Evolutionary conservation across 1,140 invertebrate genomes (phyloP).

Genomic region (Zaprionus capensis): DNA sequence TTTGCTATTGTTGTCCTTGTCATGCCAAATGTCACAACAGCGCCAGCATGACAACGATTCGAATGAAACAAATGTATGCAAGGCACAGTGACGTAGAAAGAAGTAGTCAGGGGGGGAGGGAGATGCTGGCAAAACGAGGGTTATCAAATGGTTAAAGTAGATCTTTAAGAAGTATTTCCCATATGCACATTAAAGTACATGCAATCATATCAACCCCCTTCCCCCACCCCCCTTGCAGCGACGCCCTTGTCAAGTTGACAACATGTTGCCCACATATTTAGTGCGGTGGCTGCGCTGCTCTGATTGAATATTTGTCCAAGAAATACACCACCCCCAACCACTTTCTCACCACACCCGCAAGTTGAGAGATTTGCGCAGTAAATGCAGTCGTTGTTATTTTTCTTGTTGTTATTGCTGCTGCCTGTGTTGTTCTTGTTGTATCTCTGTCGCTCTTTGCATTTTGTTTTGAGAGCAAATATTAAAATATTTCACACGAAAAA

Average conservation of each 20-base stretch:
- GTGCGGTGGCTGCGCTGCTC: constrained; percentile 31
- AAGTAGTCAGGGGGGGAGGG: background rate
- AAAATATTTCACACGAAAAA: constrained; percentile 70
- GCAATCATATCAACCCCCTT: background rate
- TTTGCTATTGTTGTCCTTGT: constrained; percentile 61
- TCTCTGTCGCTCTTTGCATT: constrained; percentile 23
- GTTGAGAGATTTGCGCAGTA: constrained; percentile 25
- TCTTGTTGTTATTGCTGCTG: background rate
- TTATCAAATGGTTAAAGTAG: background rate
- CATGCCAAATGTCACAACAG: constrained; percentile 76
- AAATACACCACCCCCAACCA: constrained; percentile 21
- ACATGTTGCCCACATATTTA: constrained; percentile 50
- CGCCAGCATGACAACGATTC: constrained; percentile 61
- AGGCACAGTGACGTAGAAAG: constrained; percentile 2
- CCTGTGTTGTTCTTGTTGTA: constrained; percentile 7
- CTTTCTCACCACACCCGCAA: constrained; percentile 8
- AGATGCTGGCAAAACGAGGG: background rate
- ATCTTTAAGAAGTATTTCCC: background rate
- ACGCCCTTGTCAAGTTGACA: constrained; percentile 49
- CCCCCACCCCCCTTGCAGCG: background rate
- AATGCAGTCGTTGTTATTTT: background rate
- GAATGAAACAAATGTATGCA: constrained; percentile 44
- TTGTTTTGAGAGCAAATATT: constrained; percentile 69
- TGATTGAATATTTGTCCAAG: constrained; percentile 58
- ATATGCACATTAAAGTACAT: background rate